Percentiles rank a stretch among this genome's conserved stretches.
These are phyloP conservation scores for Oryzias curvinotus DNA, from an alignment of 2,113 vertebrate genomes.

Conservation along the genomic window DNA sequence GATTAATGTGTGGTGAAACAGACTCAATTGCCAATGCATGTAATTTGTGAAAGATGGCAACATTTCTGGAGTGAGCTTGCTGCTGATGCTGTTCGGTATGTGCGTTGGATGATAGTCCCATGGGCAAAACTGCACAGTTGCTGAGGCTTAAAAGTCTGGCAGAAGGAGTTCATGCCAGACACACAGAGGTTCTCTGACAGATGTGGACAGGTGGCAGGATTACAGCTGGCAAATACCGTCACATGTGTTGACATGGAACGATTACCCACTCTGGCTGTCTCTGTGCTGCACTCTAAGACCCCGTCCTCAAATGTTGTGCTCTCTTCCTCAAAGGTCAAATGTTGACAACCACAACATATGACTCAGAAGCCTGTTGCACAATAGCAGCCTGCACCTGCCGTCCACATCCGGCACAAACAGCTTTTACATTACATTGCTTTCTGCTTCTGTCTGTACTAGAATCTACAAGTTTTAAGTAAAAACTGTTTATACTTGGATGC, in stretches of 20 bases:
- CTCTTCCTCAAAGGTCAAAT: conserved; percentile 67
- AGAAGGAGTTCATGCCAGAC: conserved; percentile 47
- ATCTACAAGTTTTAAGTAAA: conserved; percentile 55
- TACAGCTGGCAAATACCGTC: conserved; percentile 74
- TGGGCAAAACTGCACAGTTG: conserved; percentile 55
- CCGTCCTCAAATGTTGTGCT: conserved; percentile 53
- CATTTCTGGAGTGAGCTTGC: conserved; percentile 26
- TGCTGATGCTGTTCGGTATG: conserved; percentile 12
- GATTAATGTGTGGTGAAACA: conserved; percentile 11
- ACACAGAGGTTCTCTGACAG: conserved; percentile 63
- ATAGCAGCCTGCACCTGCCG: conserved; percentile 65
- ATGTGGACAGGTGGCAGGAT: conserved; percentile 75
- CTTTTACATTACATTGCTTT: conserved; percentile 22
- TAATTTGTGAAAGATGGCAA: conserved; percentile 27
- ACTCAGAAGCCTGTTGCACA: conserved; percentile 59
- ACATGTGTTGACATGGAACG: conserved; percentile 62
- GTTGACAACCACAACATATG: conserved; percentile 60
- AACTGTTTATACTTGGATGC: conserved; percentile 36
- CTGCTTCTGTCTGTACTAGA: conserved; percentile 44
- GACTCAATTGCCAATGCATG: conserved; percentile 54
- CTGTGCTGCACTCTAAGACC: conserved; percentile 40
- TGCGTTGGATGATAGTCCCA: conserved; percentile 27
- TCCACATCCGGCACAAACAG: conserved; percentile 43
- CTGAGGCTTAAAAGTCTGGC: conserved; percentile 54
- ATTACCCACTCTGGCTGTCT: conserved; percentile 60